phyloP scores from a whole-genome alignment of 2,797 vertebrate genomes.

The Sebastes dallii region DNA sequence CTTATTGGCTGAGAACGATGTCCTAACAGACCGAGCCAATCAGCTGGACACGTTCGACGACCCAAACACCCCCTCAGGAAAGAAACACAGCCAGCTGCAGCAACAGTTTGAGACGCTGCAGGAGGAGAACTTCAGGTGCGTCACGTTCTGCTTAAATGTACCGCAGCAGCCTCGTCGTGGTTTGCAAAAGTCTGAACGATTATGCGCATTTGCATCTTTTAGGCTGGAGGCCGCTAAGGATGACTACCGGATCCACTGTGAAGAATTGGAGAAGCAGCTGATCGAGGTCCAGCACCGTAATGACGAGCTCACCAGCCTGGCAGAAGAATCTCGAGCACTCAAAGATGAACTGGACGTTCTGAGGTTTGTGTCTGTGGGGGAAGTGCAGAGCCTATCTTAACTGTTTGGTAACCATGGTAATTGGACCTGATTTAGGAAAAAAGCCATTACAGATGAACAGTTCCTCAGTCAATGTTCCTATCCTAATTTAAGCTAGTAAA shows the following conservation, averaged over 20 bases:
- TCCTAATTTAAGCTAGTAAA: too few species aligned
- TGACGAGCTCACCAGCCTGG: conserved; percentile 92
- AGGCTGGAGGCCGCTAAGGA: conserved; percentile 98
- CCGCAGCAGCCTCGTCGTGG: not conserved
- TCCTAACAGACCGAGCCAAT: conserved; percentile 92
- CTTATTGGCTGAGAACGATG: conserved; percentile 93
- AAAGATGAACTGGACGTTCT: conserved; percentile 97
- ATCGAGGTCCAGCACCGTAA: conserved; percentile 96
- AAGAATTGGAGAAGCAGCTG: conserved; percentile 95
- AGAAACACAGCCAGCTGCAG: conserved; percentile 92
- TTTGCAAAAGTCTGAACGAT: not conserved
- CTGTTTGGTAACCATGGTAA: too few species aligned
- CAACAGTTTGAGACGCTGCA: conserved; percentile 92
- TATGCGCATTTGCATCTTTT: not conserved
- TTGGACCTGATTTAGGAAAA: too few species aligned
- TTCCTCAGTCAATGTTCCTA: too few species aligned
- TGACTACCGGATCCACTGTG: conserved; percentile 97
- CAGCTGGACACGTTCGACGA: conserved; percentile 94
- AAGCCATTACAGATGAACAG: too few species aligned
- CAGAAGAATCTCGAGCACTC: conserved; percentile 94
- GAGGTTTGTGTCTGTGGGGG: conserved; percentile 77
- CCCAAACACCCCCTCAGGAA: conserved; percentile 89
- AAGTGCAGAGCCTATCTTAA: too few species aligned
- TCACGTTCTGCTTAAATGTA: not conserved
- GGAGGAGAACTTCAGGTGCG: conserved; percentile 96